phyloP scores from a whole-genome alignment of 1,140 invertebrate genomes.

The Apis laboriosa region DNA sequence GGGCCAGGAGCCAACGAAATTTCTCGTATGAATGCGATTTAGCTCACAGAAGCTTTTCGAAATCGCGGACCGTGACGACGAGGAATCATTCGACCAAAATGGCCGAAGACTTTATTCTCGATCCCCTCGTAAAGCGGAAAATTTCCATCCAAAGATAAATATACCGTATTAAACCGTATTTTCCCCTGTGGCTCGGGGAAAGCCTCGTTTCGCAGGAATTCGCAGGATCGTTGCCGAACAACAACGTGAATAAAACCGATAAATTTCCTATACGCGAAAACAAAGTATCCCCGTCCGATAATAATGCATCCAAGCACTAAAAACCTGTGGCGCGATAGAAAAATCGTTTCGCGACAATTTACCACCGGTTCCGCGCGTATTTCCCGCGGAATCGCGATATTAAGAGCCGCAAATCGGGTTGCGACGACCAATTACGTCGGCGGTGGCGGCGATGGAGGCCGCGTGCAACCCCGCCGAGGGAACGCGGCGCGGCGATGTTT shows the following conservation, averaged over 20 bases:
- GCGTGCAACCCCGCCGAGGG: background rate
- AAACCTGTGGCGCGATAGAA: background rate
- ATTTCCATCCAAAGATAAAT: conserved; percentile 31
- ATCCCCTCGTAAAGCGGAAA: conserved; percentile 9
- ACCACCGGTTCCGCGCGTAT: background rate
- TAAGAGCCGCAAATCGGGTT: conserved; percentile 42
- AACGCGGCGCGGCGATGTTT: conserved; percentile 29
- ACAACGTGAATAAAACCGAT: background rate
- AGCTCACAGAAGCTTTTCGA: conserved; percentile 34
- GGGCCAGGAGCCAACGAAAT: conserved; percentile 20
- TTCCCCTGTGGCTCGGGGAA: background rate
- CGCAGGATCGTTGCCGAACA: background rate
- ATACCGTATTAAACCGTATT: background rate
- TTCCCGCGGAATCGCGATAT: conserved; percentile 37
- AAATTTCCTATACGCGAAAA: background rate
- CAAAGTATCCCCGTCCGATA: background rate
- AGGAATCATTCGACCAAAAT: conserved; percentile 35
- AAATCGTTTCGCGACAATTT: conserved; percentile 9
- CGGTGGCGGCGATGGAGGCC: background rate
- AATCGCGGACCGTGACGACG: conserved; percentile 51
- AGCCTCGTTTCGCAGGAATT: background rate
- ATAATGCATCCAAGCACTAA: too few species aligned
- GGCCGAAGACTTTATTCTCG: conserved; percentile 13
- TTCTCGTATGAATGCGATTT: conserved; percentile 21
- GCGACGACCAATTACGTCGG: conserved; percentile 32